Evolutionary conservation across 1,140 invertebrate species (phyloP).

Genomic region (Drosophila saltans): DNA sequence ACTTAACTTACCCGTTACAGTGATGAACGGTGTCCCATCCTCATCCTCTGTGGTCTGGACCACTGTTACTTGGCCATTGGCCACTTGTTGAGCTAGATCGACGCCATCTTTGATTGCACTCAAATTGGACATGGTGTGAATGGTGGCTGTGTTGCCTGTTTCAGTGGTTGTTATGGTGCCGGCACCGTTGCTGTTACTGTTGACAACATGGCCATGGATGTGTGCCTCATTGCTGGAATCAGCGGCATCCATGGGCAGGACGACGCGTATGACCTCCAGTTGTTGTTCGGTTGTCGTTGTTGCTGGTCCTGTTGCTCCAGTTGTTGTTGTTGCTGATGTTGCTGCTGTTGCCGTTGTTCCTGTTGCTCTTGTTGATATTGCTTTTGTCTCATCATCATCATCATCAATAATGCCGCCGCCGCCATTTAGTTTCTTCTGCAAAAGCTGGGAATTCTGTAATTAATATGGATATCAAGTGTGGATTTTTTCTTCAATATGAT

Average conservation of each 20-base stretch:
- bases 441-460: slow-evolving; percentile 66
- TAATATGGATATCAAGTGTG: slow-evolving; percentile 19
- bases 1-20: slow-evolving; percentile 74
- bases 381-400: slow-evolving; percentile 32
- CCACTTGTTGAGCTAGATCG: slow-evolving; percentile 74
- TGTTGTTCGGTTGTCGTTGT: slow-evolving; percentile 41
- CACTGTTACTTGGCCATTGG: slow-evolving; percentile 75
- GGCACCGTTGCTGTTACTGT: slow-evolving; percentile 46
- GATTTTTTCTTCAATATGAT: too few relatives aligned
- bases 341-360: not conserved
- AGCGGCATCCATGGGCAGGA: slow-evolving; percentile 79
- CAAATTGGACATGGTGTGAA: slow-evolving; percentile 62
- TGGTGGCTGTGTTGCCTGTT: slow-evolving; percentile 43
- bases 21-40: slow-evolving; percentile 74
- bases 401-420: slow-evolving; percentile 41
- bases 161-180: slow-evolving; percentile 43
- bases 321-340: slow-evolving; percentile 21
- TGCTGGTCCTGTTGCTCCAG: slow-evolving; percentile 11
- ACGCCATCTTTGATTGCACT: slow-evolving; percentile 66
- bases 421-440: slow-evolving; percentile 63
- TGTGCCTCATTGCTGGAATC: slow-evolving; percentile 74
- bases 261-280: slow-evolving; percentile 73
- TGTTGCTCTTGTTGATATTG: not conserved
- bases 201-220: slow-evolving; percentile 61
- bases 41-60: slow-evolving; percentile 71